Evolutionary conservation across 2,797 vertebrate species (phyloP).

Genomic region (Urophycis tenuis): DNA sequence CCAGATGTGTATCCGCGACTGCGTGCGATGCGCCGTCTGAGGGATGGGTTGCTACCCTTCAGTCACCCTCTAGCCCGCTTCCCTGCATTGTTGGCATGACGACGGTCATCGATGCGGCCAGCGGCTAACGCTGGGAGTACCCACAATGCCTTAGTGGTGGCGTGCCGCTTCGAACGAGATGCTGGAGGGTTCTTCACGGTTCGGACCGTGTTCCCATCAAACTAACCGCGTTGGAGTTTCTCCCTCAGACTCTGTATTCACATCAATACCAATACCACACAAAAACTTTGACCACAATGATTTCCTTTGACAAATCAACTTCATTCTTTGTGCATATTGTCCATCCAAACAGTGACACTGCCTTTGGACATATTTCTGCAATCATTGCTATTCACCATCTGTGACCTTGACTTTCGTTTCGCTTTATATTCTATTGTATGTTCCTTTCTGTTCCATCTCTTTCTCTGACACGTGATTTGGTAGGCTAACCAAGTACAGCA

Average conservation of each 20-base stretch:
- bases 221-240: too few species aligned
- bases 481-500: not conserved
- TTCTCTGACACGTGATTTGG: too few species aligned
- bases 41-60: conserved; percentile 32
- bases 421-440: not conserved
- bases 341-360: conserved; percentile 39
- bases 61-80: conserved; percentile 18
- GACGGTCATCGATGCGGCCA: not conserved
- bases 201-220: too few species aligned
- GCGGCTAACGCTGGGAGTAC: conserved; percentile 2
- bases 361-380: not conserved
- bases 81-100: conserved; percentile 7
- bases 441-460: too few species aligned
- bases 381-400: not conserved
- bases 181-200: not conserved
- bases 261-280: too few species aligned
- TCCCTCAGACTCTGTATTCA: too few species aligned
- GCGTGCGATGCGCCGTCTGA: conserved; percentile 15
- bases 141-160: conserved; percentile 18
- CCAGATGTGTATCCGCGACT: conserved; percentile 40
- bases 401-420: not conserved
- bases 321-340: conserved; percentile 18
- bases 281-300: too few species aligned
- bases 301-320: conserved; percentile 40
- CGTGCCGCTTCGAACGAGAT: not conserved